Base-by-base conservation (phyloP, 2,797 vertebrate species). In the Gallirallus australis region DNA sequence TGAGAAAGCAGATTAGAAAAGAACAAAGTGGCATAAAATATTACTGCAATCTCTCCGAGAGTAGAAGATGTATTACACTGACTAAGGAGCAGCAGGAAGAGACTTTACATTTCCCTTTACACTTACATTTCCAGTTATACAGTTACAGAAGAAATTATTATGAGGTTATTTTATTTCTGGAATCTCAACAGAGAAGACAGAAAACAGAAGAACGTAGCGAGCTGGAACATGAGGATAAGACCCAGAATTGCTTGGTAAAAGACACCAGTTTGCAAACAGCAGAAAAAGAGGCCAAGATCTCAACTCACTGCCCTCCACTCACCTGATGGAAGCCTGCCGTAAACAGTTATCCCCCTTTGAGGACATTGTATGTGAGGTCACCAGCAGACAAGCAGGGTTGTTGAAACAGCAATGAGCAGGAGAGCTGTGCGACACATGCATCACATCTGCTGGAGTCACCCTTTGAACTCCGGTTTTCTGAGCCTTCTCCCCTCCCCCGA, bases 1-100 rank as follows among this genome's bases (percentile, higher is more conserved):
- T 94, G 95, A 97, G 80, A 97, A 96, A 94, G 53, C 94, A 96
- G 94, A 86, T 95, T 87, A 96, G 77, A 83, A 96, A 87, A 81
- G 88, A 71, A 96, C 85, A 81, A 90, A 73, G 65, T 92, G 84
- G 77, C 93, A 95, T 96, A 95, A 97, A 97, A 95, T 96, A 95
- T 37, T 59, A 82, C 80, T 61, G 63, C 56, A 96, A 93, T 95
- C 94, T 95, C 95, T 91, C 76, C 64, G 93, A 96, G 93, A 95
- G 91, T 83, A 96, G 60, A 93, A 90, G 96, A 92, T 52, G 10
- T 91, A 90, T 88, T 94, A 60, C 66, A 39, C 7, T 72, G 59
- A 96, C 90, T 95, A 96, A 93, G 86, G 92, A 90, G 64, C 68
- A 95, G 87, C 83, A 94, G 83, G 75, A 95, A 95, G 78, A 94